A percentile compares a stretch with the other conserved stretches of the same genome.
These are phyloP conservation scores for Sternotherus odoratus DNA, from an alignment of 2,797 vertebrate species.

Conservation along the genomic window DNA sequence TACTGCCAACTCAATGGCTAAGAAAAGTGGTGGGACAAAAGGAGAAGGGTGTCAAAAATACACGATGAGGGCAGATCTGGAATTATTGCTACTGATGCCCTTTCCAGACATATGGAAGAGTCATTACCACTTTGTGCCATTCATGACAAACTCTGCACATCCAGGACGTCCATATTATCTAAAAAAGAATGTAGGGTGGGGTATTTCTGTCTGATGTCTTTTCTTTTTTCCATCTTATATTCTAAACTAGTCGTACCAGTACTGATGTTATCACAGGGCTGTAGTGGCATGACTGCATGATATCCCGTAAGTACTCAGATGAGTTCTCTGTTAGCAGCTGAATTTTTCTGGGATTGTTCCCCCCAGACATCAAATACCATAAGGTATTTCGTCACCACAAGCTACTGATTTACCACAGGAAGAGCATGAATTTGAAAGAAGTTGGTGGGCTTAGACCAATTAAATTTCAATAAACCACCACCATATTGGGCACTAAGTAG, in stretches of 20 bases:
- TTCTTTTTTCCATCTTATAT: slow-evolving; percentile 46
- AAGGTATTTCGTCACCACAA: not conserved
- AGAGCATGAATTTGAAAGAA: not conserved
- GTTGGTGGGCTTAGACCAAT: not conserved
- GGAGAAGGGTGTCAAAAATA: not conserved
- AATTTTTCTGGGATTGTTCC: slow-evolving; percentile 30
- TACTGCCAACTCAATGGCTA: not conserved
- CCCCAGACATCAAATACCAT: not conserved
- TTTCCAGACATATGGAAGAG: not conserved
- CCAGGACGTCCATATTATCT: not conserved
- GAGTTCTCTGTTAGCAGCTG: slow-evolving; percentile 22
- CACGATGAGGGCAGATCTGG: not conserved
- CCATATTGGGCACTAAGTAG: not conserved
- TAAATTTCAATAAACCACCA: not conserved
- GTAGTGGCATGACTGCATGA: slow-evolving; percentile 17
- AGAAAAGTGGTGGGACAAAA: not conserved
- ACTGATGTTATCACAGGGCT: slow-evolving; percentile 20
- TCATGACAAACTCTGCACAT: not conserved
- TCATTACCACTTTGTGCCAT: not conserved
- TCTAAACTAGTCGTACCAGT: slow-evolving; percentile 56
- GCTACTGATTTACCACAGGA: not conserved
- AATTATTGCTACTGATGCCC: not conserved
- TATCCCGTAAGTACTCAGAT: slow-evolving; percentile 19
- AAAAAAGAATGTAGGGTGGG: not conserved
- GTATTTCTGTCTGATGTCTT: not conserved